These are phyloP conservation scores for Simalia tracyae DNA, from an alignment of 2,797 vertebrate species.

Conservation along the genomic window DNA sequence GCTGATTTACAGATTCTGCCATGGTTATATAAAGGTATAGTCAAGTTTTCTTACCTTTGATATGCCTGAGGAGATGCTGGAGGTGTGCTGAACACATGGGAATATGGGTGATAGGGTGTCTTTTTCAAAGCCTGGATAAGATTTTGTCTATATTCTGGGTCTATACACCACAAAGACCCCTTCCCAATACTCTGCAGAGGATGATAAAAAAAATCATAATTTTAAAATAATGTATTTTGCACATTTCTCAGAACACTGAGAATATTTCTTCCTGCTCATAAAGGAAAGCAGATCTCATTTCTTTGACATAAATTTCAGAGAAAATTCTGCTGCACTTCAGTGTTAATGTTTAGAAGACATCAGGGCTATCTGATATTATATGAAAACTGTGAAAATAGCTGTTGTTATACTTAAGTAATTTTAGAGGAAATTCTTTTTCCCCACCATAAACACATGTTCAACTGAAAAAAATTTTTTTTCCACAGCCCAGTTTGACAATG, in stretches of 20 bases:
- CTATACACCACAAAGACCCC: constrained; percentile 85
- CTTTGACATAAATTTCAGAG: constrained; percentile 39
- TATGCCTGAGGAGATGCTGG: constrained; percentile 89
- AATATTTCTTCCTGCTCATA: constrained; percentile 23
- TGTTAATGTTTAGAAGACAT: constrained; percentile 32
- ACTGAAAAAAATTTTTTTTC: constrained; percentile 31
- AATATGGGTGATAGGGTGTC: constrained; percentile 96
- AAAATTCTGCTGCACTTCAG: neutral
- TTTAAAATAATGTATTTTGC: constrained; percentile 22
- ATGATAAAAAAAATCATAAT: constrained; percentile 54
- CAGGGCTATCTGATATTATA: neutral
- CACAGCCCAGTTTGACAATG: constrained; percentile 38
- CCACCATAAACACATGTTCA: constrained; percentile 10
- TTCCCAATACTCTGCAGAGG: constrained; percentile 83
- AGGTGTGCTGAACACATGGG: constrained; percentile 88
- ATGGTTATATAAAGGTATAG: constrained; percentile 38
- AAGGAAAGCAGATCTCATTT: constrained; percentile 26
- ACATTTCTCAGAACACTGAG: constrained; percentile 45
- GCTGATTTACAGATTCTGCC: accelerated
- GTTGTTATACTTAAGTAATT: constrained; percentile 26
- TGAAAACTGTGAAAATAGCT: constrained; percentile 12
- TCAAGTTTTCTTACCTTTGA: constrained; percentile 83
- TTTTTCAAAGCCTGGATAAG: constrained; percentile 99
- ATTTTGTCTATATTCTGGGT: constrained; percentile 89
- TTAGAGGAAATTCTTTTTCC: constrained; percentile 22